Percentiles rank a stretch among this genome's conserved stretches.
These are phyloP conservation scores for Sciaenops ocellatus DNA, from an alignment of 2,797 vertebrate species.

Conservation along the genomic window DNA sequence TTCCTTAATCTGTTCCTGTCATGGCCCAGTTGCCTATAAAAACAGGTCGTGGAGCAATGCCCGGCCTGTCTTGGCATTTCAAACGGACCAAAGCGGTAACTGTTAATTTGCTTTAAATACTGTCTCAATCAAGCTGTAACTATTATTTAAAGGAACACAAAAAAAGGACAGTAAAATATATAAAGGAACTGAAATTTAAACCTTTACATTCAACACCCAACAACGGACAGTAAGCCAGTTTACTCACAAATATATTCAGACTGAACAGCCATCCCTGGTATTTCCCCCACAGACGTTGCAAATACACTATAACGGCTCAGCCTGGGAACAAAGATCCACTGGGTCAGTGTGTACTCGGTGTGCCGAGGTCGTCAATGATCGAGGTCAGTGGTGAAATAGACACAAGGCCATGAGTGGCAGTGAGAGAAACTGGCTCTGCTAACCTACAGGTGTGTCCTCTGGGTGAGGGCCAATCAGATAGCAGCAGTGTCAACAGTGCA, in stretches of 20 bases:
- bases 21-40: slow-evolving; percentile 17
- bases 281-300: slow-evolving; percentile 23
- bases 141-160: too few species aligned
- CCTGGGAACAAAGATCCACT: slow-evolving; percentile 8
- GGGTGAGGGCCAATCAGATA: slow-evolving; percentile 66
- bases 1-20: slow-evolving; percentile 56
- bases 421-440: slow-evolving; percentile 42
- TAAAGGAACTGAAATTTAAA: not conserved
- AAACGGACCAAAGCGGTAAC: not conserved
- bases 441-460: slow-evolving; percentile 69
- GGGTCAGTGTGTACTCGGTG: not conserved
- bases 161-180: not conserved
- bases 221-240: slow-evolving; percentile 1
- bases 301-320: slow-evolving; percentile 3
- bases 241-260: slow-evolving; percentile 70
- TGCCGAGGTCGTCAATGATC: slow-evolving; percentile 18
- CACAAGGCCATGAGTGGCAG: slow-evolving; percentile 43
- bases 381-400: slow-evolving; percentile 54
- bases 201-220: not conserved
- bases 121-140: not conserved
- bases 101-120: not conserved
- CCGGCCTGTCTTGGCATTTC: not conserved
- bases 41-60: slow-evolving; percentile 9
- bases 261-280: slow-evolving; percentile 71
- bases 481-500: slow-evolving; percentile 51